Evolutionary conservation across 2,888 invertebrate species (phyloP), one percentile per base, ranked within the genome.

Genomic region (Spodoptera picta): DNA sequence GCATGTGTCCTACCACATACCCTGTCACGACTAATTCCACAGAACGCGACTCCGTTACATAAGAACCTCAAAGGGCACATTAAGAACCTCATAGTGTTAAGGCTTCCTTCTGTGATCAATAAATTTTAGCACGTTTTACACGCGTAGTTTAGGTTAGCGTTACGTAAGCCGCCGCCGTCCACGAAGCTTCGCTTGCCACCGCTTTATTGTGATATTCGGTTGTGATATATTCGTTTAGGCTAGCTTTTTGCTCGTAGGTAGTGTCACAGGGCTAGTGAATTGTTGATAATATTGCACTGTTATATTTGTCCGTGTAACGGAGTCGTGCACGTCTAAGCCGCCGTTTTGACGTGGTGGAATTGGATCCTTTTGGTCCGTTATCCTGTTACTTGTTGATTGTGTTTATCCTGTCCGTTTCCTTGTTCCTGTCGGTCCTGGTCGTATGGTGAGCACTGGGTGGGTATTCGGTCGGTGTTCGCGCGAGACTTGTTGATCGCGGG

Each of bases 121-220:
- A 89, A 69, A 87, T 89, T 92, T 92, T 93, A 89, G 93, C 93
- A 93, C 91, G 85, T 89, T 93, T 91, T 93, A 92, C 88, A 92
- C 84, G 85, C 84, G 82, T 92, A 91, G 88, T 84, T 43, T 90
- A 90, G 87, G 88, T 91, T 91, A 91, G 85, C 83, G 87, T 93
- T 94, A 94, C 93, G 90, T 94, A 94, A 93, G 92, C 87, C 89
- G 90, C 92, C 92, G 91, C 93, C 94, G 94, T 94, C 94, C 94
- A 94, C 91, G 82, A 90, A 94, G 93, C 93, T 93, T 93, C 87
- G 94, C 94, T 93, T 92, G 92, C 92, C 90, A 91, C 90, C 82
- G 92, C 93, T 92, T 82, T 91, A 84, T 90, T 94, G 94, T 94
- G 94, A 94, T 94, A 94, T 89, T 91, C 89, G 94, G 94, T 94